Conservation (phyloP, 2,797 vertebrate genomes). For the Alca torda region DNA sequence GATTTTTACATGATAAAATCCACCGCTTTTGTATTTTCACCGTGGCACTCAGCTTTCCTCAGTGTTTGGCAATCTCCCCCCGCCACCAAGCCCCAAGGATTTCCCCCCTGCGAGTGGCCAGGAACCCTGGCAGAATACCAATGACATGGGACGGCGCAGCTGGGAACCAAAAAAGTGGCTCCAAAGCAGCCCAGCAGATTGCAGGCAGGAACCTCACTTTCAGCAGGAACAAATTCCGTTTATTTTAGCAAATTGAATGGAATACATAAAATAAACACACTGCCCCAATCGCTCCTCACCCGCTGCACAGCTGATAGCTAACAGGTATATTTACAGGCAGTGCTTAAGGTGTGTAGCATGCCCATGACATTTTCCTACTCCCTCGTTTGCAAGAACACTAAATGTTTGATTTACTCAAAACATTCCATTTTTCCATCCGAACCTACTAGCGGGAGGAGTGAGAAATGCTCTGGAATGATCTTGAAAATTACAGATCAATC, state of each 20-base stretch:
- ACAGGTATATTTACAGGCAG: not conserved
- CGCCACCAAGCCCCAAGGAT: not conserved
- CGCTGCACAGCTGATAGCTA: not conserved
- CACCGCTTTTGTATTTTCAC: not conserved
- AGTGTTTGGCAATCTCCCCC: not conserved
- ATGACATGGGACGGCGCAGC: not conserved
- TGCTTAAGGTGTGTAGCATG: accelerated
- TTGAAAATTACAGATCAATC: not conserved
- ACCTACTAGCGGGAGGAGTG: not conserved
- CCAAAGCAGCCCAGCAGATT: not conserved
- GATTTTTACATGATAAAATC: not conserved
- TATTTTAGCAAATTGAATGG: not conserved
- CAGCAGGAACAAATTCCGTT: not conserved
- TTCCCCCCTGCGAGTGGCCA: not conserved
- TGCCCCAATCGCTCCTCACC: not conserved
- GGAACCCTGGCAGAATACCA: not conserved
- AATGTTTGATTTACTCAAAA: not conserved
- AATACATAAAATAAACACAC: not conserved
- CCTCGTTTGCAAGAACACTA: not conserved
- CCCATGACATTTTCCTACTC: not conserved
- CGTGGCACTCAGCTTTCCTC: not conserved
- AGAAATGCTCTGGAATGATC: not conserved
- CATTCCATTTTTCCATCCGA: not conserved
- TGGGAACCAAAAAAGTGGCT: not conserved
- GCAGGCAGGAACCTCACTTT: not conserved